Evolutionary conservation across 2,888 invertebrate genomes (phyloP), one percentile per base, ranked within the genome.

Genomic region (Agrotis exclamationis): DNA sequence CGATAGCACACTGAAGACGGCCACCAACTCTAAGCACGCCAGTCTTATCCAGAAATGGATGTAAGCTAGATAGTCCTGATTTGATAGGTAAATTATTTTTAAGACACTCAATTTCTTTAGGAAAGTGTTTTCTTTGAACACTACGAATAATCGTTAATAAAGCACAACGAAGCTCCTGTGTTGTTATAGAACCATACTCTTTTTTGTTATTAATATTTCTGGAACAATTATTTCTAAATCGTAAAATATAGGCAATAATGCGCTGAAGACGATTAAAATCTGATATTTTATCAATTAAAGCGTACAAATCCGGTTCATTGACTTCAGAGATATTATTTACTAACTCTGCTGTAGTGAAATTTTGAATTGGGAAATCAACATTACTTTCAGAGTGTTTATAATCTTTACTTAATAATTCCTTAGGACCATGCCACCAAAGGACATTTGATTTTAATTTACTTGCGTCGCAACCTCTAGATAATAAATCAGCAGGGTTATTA

Each of bases 401-500:
- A 22, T 59, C 45, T n/a, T 24, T 45, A 47, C 3, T 58, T 22
- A 22, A 58, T 1, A 58, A 44, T 22, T 44, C 58, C 22, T 44
- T 58, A 16, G 22, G 44, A 39, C 58, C 58, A 58, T 44, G 20
- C 58, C 58, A 44, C 58, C 44, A 57, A 39, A 57, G 20, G 7
- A 13, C 24, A 47, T 47, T 24, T 5, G 18, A n/a, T 28, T 28
- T 47, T 18, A 60, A 60, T n/a, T 60, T 60, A 16, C 3, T 5
- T 24, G 47, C n/a, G 18, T 22, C 47, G 28, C 47, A 28, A 28
- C 60, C 60, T 48, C 60, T 47, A 9, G 60, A 60, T 14, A 60
- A 28, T 28, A 60, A 18, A 28, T 60, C 60, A 48, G 60, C 47
- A 48, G 60, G 60, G 48, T 60, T 60, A 28, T n/a, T 47, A 48